Percentiles rank a stretch among this genome's conserved stretches.
phyloP scores from a whole-genome alignment of 2,113 vertebrate species.

The Tetraodon nigroviridis region DNA sequence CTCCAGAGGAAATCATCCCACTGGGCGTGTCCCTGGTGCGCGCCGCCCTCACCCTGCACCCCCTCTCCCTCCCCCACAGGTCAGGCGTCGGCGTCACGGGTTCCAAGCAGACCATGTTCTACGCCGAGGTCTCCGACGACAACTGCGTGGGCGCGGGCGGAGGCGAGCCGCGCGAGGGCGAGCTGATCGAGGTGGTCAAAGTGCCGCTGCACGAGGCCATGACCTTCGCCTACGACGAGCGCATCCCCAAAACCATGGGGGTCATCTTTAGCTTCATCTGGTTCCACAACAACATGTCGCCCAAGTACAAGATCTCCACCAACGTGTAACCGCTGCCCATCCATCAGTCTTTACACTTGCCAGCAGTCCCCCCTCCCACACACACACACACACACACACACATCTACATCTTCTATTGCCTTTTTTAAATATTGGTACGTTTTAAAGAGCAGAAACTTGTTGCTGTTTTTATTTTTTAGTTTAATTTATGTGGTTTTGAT shows the following conservation, averaged over 20 bases:
- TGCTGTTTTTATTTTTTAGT: conserved; percentile 45
- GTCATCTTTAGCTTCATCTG: conserved; percentile 87
- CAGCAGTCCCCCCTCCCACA: conserved; percentile 39
- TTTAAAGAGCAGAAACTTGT: conserved; percentile 50
- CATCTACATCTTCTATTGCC: conserved; percentile 48
- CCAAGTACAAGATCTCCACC: conserved; percentile 82
- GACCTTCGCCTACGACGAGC: conserved; percentile 84
- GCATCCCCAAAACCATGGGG: conserved; percentile 82
- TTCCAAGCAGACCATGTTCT: conserved; percentile 86
- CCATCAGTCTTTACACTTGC: conserved; percentile 31
- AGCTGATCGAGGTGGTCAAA: conserved; percentile 87
- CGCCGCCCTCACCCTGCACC: no score
- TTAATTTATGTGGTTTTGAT: conserved; percentile 33
- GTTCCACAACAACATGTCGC: conserved; percentile 86
- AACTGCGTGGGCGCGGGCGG: conserved; percentile 79
- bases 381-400: no score
- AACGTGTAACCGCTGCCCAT: conserved; percentile 70
- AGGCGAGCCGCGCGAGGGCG: conserved; percentile 80
- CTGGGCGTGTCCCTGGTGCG: no score
- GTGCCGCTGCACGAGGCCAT: conserved; percentile 84
- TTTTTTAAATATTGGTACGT: conserved; percentile 55
- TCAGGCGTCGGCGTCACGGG: conserved; percentile 84
- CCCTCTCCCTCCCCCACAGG: conserved; percentile 68
- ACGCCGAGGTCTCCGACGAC: conserved; percentile 84
- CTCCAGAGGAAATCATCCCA: neutral